Evolutionary conservation across 2,797 vertebrate species (phyloP).

Genomic region (Cuculus canorus): DNA sequence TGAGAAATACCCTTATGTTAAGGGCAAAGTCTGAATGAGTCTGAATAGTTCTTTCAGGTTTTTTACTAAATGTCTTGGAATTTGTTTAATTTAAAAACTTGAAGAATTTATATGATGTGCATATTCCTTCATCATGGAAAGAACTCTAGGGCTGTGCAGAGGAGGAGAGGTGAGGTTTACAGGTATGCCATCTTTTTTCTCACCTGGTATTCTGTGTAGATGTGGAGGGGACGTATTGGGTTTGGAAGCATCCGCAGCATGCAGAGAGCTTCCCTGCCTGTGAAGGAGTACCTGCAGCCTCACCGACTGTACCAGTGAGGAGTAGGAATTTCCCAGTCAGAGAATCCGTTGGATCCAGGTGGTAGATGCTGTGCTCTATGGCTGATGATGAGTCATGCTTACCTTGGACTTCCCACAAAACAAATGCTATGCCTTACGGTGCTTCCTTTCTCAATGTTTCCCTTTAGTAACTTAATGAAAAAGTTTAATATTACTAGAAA

Average conservation of each 20-base stretch:
- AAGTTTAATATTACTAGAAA: neutral
- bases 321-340: neutral
- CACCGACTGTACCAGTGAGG: neutral
- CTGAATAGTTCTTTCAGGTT: neutral
- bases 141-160: neutral
- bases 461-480: neutral
- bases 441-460: neutral
- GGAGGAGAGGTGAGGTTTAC: neutral
- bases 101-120: neutral
- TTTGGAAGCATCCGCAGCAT: neutral
- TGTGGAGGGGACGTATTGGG: neutral
- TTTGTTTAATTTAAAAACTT: neutral
- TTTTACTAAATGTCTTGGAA: neutral
- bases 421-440: neutral
- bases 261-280: too few relatives aligned
- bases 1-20: neutral
- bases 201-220: neutral
- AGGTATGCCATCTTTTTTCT: neutral
- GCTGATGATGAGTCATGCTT: neutral
- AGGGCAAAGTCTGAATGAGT: neutral
- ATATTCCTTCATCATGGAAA: neutral
- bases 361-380: neutral
- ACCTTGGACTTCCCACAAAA: neutral
- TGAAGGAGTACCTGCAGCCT: neutral
- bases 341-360: neutral